Evolutionary conservation across 2,888 invertebrate species (phyloP).

Genomic region (Eurytoma californica): DNA sequence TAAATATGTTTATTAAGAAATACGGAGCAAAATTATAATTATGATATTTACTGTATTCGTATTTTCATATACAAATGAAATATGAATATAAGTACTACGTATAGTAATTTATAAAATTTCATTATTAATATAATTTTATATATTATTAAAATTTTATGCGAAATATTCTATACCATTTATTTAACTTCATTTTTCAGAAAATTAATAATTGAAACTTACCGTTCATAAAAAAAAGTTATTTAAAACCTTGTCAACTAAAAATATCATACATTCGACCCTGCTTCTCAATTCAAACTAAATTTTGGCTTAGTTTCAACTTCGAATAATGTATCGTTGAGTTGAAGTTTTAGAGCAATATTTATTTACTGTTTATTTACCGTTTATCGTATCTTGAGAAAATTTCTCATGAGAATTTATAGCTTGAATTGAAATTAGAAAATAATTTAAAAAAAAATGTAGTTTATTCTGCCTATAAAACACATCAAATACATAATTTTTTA

Average conservation of each 20-base stretch:
- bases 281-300: conserved; percentile 61
- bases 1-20: too few relatives aligned
- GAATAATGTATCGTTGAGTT: conserved; percentile 41
- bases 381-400: not conserved
- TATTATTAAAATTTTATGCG: too few relatives aligned
- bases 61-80: too few relatives aligned
- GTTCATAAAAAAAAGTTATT: not conserved
- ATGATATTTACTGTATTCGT: too few relatives aligned
- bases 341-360: conserved; percentile 9
- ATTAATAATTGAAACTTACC: too few relatives aligned
- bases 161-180: too few relatives aligned
- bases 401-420: not conserved
- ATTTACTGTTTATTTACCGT: not conserved
- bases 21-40: too few relatives aligned
- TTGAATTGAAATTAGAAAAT: not conserved
- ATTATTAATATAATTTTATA: too few relatives aligned
- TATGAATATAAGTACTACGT: too few relatives aligned
- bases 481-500: not conserved
- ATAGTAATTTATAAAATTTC: too few relatives aligned
- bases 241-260: conserved; percentile 58
- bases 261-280: conserved; percentile 62
- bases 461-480: too few relatives aligned
- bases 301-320: conserved; percentile 62
- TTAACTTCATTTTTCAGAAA: too few relatives aligned
- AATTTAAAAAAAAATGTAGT: not conserved